A percentile compares a stretch with the other conserved stretches of the same genome.
phyloP scores from a whole-genome alignment of 2,888 invertebrate genomes.

The Nomada flava region DNA sequence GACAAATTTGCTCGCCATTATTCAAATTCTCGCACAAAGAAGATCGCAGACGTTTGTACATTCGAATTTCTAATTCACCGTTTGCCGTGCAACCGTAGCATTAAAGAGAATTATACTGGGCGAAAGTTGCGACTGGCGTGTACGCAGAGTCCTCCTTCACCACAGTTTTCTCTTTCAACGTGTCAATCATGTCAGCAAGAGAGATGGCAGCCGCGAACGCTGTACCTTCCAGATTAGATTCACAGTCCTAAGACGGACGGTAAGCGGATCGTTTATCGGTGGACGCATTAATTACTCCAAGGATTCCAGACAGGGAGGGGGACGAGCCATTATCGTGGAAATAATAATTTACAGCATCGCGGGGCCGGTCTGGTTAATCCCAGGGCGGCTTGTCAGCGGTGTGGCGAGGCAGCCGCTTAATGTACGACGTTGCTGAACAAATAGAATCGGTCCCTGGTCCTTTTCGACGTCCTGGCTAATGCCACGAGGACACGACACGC shows the following conservation, averaged over 20 bases:
- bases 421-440: slow-evolving; percentile 19
- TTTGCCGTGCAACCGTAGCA: too few species aligned
- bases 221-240: slow-evolving; percentile 60
- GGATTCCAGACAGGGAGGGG: slow-evolving; percentile 25
- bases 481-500: slow-evolving; percentile 71
- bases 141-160: neutral
- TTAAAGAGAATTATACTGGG: too few species aligned
- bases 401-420: slow-evolving; percentile 36
- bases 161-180: slow-evolving; percentile 19
- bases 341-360: slow-evolving; percentile 75
- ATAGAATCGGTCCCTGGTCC: slow-evolving; percentile 33
- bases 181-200: slow-evolving; percentile 38
- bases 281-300: slow-evolving; percentile 64
- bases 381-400: slow-evolving; percentile 50
- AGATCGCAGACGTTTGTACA: too few species aligned
- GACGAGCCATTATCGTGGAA: slow-evolving; percentile 71
- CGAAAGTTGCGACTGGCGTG: neutral
- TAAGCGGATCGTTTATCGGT: slow-evolving; percentile 50
- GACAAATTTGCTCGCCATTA: too few species aligned
- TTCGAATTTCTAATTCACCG: too few species aligned
- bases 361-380: slow-evolving; percentile 67
- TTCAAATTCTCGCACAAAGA: too few species aligned
- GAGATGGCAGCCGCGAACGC: slow-evolving; percentile 29
- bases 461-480: slow-evolving; percentile 68
- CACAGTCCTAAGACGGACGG: slow-evolving; percentile 15